Evolutionary conservation across 2,888 invertebrate genomes (phyloP).

Genomic region (Atherix ibis): DNA sequence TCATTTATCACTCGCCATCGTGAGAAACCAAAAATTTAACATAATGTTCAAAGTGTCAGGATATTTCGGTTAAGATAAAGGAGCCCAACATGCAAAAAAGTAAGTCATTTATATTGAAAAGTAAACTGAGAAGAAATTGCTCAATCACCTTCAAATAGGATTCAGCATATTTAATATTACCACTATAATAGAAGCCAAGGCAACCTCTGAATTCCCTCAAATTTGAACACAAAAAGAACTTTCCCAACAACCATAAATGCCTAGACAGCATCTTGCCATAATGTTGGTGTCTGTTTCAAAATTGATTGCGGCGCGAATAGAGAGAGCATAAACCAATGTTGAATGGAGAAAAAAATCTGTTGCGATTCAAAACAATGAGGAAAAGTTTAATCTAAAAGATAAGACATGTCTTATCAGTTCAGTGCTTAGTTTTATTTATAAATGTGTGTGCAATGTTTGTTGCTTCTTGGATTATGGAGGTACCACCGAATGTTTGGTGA

Average conservation of each 20-base stretch:
- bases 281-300: conserved; percentile 7
- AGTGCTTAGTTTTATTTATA: conserved; percentile 7
- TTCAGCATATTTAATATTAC: no score
- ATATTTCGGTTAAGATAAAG: no score
- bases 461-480: no score
- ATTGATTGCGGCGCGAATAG: conserved; percentile 12
- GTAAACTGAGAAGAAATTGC: conserved; percentile 8
- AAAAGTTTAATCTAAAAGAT: conserved; percentile 8
- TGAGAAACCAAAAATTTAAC: not conserved
- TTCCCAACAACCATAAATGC: no score
- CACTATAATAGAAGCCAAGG: no score
- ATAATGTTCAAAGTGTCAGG: conserved; percentile 1
- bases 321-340: no score
- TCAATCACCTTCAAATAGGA: conserved; percentile 12
- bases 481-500: no score
- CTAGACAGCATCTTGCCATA: conserved; percentile 6
- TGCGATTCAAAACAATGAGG: conserved; percentile 9
- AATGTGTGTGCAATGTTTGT: not conserved
- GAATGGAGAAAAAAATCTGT: conserved; percentile 12
- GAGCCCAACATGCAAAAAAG: no score
- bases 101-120: conserved; percentile 11
- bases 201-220: no score
- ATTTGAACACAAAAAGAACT: no score
- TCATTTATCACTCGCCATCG: conserved; percentile 10
- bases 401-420: conserved; percentile 9